phyloP scores from a whole-genome alignment of 2,797 vertebrate genomes.

The Thunnus albacares region DNA sequence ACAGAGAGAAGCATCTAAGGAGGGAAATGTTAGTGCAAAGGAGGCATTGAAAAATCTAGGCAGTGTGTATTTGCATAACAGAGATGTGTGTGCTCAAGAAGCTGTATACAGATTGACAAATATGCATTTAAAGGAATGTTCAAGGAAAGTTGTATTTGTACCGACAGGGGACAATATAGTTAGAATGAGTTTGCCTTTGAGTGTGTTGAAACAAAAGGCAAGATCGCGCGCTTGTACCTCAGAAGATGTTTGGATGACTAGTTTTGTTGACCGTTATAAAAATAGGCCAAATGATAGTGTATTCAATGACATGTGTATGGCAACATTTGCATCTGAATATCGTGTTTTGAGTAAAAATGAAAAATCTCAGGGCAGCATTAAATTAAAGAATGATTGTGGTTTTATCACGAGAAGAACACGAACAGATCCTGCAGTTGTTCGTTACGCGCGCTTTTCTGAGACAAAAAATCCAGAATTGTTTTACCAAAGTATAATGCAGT shows the following conservation, averaged over 20 bases:
- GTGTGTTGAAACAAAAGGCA: not conserved
- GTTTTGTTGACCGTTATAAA: no score
- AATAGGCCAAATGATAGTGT: no score
- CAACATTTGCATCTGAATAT: slow-evolving; percentile 49
- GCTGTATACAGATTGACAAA: slow-evolving; percentile 37
- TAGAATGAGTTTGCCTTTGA: slow-evolving; percentile 25
- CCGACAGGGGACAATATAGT: slow-evolving; percentile 15
- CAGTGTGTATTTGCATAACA: no score
- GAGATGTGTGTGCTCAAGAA: slow-evolving; percentile 49
- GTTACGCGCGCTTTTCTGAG: slow-evolving; percentile 39
- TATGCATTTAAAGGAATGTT: slow-evolving; percentile 47
- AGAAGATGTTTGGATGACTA: no score
- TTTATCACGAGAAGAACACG: slow-evolving; percentile 15
- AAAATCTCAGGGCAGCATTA: not conserved
- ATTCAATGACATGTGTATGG: slow-evolving; percentile 47
- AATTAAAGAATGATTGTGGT: not conserved
- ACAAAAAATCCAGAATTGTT: not conserved
- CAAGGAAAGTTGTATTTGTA: slow-evolving; percentile 51
- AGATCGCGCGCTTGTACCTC: not conserved
- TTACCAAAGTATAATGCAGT: not conserved
- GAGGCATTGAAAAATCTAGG: no score
- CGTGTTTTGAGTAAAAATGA: slow-evolving; percentile 5
- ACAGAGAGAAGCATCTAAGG: no score
- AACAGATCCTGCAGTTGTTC: slow-evolving; percentile 29
- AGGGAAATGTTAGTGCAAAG: no score